phyloP scores from a whole-genome alignment of 2,113 vertebrate species.

The Tichodroma muraria region DNA sequence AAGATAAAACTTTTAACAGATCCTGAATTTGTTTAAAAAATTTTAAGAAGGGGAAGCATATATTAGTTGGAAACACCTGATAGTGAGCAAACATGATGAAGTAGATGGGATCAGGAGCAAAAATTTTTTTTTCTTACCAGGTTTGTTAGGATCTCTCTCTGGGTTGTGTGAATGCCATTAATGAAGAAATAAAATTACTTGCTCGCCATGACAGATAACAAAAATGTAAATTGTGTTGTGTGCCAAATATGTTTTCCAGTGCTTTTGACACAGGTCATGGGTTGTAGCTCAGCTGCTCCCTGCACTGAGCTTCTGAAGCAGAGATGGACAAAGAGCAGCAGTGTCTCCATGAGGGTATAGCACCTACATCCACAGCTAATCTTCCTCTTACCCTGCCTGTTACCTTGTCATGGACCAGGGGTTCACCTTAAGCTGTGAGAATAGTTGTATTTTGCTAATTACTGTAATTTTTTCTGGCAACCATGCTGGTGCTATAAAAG shows the following conservation, averaged over 20 bases:
- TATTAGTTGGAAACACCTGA: background rate
- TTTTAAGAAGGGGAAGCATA: background rate
- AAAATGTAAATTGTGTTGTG: background rate
- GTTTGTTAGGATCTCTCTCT: background rate
- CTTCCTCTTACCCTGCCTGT: background rate
- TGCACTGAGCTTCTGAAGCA: background rate
- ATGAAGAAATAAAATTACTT: background rate
- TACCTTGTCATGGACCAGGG: background rate
- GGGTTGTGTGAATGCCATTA: background rate
- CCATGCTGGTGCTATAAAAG: background rate
- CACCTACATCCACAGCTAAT: background rate
- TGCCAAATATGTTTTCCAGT: background rate
- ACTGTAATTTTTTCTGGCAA: background rate
- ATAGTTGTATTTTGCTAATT: background rate
- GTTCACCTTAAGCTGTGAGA: background rate
- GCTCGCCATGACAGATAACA: background rate
- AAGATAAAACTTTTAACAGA: background rate
- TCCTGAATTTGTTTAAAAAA: background rate
- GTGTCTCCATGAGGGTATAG: too few relatives aligned
- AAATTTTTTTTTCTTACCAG: fast-evolving
- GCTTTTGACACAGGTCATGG: background rate
- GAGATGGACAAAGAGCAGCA: background rate
- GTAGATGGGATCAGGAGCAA: background rate
- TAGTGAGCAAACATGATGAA: background rate
- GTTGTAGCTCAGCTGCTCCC: background rate